Evolutionary conservation across 2,888 invertebrate species (phyloP).

Genomic region (Luperina nickerlii): DNA sequence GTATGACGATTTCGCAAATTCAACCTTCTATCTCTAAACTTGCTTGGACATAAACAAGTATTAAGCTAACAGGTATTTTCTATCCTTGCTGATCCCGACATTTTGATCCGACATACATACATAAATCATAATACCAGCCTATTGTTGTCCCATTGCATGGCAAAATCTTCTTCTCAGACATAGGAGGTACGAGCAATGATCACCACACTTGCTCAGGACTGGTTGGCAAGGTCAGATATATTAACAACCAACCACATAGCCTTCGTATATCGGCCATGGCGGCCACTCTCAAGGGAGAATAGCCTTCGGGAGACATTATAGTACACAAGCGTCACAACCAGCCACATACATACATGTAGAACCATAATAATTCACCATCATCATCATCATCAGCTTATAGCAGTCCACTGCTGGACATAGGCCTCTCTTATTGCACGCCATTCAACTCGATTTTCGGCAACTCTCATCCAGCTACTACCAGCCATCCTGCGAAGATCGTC

Average conservation of each 20-base stretch:
- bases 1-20: slow-evolving; percentile 16
- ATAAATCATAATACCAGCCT: neutral
- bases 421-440: too few relatives aligned
- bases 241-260: neutral
- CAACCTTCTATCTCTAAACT: slow-evolving; percentile 17
- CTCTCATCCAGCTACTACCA: too few relatives aligned
- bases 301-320: too few relatives aligned
- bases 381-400: too few relatives aligned
- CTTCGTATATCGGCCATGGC: too few relatives aligned
- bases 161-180: neutral
- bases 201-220: neutral
- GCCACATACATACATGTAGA: too few relatives aligned
- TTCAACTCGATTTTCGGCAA: too few relatives aligned
- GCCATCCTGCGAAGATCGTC: too few relatives aligned
- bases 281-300: too few relatives aligned
- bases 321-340: too few relatives aligned
- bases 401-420: too few relatives aligned
- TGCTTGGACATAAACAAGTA: slow-evolving; percentile 8
- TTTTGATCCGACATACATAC: slow-evolving; percentile 19
- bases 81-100: slow-evolving; percentile 18
- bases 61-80: slow-evolving; percentile 13
- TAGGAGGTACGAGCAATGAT: neutral
- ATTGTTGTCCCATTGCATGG: neutral
- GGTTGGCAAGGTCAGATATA: neutral
- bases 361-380: too few relatives aligned